phyloP scores from a whole-genome alignment of 2,113 vertebrate genomes.

The Choloepus hoffmanni region DNA sequence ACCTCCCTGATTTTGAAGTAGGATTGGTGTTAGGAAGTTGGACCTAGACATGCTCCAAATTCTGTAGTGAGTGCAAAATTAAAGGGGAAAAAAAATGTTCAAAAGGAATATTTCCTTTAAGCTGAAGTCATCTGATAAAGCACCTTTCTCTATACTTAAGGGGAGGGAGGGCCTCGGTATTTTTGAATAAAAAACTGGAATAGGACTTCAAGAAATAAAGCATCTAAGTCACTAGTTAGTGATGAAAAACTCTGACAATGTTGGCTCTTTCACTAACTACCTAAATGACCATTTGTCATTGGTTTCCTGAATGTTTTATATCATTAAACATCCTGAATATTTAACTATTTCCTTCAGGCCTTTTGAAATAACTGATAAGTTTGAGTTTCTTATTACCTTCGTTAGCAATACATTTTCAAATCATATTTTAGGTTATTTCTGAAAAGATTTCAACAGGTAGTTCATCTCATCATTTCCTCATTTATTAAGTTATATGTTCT shows the following conservation, averaged over 20 bases:
- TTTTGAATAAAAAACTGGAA: background rate
- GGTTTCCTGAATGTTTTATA: background rate
- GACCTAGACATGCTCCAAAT: background rate
- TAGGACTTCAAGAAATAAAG: background rate
- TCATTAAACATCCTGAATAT: background rate
- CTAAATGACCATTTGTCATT: background rate
- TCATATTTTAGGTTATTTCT: constrained; percentile 15
- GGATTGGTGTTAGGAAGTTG: background rate
- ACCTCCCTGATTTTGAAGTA: background rate
- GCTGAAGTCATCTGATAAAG: background rate
- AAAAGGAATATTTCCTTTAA: background rate
- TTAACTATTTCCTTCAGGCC: background rate
- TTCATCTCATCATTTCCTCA: background rate
- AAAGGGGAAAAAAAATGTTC: background rate
- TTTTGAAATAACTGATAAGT: background rate
- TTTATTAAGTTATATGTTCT: background rate
- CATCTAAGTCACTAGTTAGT: background rate
- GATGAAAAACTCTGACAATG: background rate
- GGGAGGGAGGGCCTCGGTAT: background rate
- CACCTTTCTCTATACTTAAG: background rate
- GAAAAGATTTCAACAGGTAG: background rate
- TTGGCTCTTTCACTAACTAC: background rate
- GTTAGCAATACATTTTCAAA: background rate
- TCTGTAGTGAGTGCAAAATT: background rate
- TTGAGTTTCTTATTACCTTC: background rate